Evolutionary conservation across 2,113 vertebrate species (phyloP).

Genomic region (Baryphthengus martii): DNA sequence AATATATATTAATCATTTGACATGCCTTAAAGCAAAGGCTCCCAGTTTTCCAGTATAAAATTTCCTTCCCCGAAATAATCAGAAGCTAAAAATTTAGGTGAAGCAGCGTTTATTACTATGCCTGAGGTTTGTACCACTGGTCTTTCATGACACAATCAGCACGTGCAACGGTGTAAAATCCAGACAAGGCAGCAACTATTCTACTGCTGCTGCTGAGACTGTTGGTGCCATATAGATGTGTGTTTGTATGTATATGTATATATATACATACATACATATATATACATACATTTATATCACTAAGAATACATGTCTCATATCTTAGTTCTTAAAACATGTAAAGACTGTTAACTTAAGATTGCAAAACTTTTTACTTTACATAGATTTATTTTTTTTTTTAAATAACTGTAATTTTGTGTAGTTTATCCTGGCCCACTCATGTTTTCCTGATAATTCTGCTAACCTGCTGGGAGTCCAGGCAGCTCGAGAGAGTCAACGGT

Average conservation of each 20-base stretch:
- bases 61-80: neutral
- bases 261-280: accelerated
- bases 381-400: neutral
- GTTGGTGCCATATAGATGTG: neutral
- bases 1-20: neutral
- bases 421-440: neutral
- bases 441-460: neutral
- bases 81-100: neutral
- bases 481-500: neutral
- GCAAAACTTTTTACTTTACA: neutral
- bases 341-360: neutral
- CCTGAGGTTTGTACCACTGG: neutral
- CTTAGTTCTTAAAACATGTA: constrained; percentile 1
- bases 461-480: neutral
- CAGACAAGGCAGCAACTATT: neutral
- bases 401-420: neutral
- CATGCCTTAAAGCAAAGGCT: neutral
- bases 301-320: neutral
- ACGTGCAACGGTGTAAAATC: neutral
- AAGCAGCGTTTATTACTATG: neutral
- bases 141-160: neutral
- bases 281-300: neutral
- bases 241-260: neutral
- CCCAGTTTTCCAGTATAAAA: neutral
- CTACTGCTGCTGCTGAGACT: neutral